These are phyloP conservation scores for Drepana arcuata DNA, from an alignment of 1,140 invertebrate species.

Conservation along the genomic window DNA sequence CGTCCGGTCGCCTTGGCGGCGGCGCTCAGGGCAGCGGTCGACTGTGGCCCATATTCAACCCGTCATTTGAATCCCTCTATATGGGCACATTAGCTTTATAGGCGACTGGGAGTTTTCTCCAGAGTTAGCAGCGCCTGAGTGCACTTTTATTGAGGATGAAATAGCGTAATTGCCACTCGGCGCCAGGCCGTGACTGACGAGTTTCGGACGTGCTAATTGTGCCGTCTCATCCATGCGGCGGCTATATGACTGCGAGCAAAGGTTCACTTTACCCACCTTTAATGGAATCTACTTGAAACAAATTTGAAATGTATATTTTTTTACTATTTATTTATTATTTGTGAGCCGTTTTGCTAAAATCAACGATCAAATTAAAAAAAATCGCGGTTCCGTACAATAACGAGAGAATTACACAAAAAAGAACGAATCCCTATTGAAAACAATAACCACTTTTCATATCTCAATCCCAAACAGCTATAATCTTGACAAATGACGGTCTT, in stretches of 20 bases:
- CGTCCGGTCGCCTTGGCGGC: constrained; percentile 17
- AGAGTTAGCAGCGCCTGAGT: constrained; percentile 44
- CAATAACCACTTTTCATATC: constrained; percentile 66
- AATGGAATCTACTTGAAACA: too few species aligned
- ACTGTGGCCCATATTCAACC: constrained; percentile 6
- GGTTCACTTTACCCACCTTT: not conserved
- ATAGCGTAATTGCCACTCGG: constrained; percentile 60
- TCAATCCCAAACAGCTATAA: constrained; percentile 63
- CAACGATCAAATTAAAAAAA: too few species aligned
- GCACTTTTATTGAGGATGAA: constrained; percentile 64
- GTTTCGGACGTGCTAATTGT: constrained; percentile 50
- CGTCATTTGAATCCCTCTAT: constrained; percentile 61
- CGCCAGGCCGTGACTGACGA: constrained; percentile 44
- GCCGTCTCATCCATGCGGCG: constrained; percentile 14
- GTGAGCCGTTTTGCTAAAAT: too few species aligned
- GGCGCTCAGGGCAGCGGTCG: constrained; percentile 1
- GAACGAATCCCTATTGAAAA: constrained; percentile 62
- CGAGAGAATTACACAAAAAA: constrained; percentile 38
- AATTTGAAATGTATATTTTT: too few species aligned
- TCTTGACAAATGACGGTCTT: constrained; percentile 69
- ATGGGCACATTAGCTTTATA: constrained; percentile 59
- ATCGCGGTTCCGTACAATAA: too few species aligned
- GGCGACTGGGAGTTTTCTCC: constrained; percentile 39
- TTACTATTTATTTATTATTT: too few species aligned
- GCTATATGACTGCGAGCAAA: not conserved